Conservation (phyloP, 2,113 vertebrate genomes). For the Ahaetulla prasina region DNA sequence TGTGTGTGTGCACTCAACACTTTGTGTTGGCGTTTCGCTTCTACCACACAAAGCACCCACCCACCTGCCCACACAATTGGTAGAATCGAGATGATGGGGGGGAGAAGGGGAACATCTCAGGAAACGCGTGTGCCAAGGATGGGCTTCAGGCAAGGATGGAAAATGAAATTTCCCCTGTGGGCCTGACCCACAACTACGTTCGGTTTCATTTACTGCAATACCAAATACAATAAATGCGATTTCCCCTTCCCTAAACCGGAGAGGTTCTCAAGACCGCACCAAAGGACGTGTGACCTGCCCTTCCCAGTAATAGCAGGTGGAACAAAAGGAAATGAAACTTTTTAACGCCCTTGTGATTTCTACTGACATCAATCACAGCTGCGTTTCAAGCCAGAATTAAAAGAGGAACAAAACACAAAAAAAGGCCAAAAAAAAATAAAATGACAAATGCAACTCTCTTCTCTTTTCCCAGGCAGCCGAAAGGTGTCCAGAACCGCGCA, state of each 20-base stretch:
- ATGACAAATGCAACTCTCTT: neutral
- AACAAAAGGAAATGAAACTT: neutral
- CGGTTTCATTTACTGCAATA: neutral
- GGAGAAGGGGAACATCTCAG: neutral
- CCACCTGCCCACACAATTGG: neutral
- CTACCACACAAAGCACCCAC: neutral
- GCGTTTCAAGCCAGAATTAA: neutral
- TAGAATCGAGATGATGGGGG: neutral
- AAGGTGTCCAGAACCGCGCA: neutral
- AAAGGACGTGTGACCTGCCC: too few relatives aligned
- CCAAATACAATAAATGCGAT: neutral
- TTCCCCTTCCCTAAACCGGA: neutral
- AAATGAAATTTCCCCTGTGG: neutral
- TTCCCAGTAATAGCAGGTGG: too few relatives aligned
- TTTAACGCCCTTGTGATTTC: neutral
- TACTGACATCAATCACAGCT: neutral
- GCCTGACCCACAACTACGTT: neutral
- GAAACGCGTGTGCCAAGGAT: neutral
- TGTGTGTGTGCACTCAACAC: neutral
- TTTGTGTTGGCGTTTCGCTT: neutral
- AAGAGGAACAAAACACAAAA: neutral
- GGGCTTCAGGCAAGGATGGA: neutral
- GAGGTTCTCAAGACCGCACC: too few relatives aligned
- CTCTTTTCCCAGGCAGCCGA: fast-evolving
- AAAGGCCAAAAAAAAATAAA: neutral